Evolutionary conservation across 2,888 invertebrate genomes (phyloP).

Genomic region (Drosophila heteroneura): DNA sequence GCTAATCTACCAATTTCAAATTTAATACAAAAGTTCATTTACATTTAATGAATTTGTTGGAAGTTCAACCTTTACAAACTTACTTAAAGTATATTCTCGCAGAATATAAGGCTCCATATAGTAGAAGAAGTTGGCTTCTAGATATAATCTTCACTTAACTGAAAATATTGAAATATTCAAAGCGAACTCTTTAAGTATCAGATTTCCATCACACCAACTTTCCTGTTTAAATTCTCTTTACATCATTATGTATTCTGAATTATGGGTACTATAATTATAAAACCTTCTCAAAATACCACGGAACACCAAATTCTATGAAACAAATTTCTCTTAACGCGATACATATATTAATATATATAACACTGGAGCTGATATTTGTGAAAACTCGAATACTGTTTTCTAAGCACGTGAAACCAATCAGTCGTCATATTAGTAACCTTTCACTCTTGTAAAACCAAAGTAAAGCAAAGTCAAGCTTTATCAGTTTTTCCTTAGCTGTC

Average conservation of each 20-base stretch:
- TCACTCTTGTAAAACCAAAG: neutral
- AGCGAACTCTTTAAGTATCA: neutral
- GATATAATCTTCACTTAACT: neutral
- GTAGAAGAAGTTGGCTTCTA: neutral
- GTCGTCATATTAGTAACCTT: neutral
- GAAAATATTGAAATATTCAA: neutral
- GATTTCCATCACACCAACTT: neutral
- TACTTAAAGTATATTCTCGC: too few relatives aligned
- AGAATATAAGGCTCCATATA: neutral
- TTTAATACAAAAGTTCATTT: neutral
- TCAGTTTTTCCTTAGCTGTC: conserved; percentile 7
- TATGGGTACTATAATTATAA: too few relatives aligned
- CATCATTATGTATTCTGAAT: too few relatives aligned
- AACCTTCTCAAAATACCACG: too few relatives aligned
- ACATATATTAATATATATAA: too few relatives aligned
- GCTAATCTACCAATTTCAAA: neutral
- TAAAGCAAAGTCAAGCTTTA: neutral
- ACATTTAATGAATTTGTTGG: neutral
- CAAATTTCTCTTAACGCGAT: neutral
- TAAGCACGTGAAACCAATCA: neutral
- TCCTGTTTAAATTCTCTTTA: neutral
- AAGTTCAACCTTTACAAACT: too few relatives aligned
- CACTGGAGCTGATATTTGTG: too few relatives aligned
- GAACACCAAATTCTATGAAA: neutral
- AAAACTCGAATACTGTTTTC: neutral